Base-by-base conservation (phyloP, 2,113 vertebrate species). In the Willisornis vidua region DNA sequence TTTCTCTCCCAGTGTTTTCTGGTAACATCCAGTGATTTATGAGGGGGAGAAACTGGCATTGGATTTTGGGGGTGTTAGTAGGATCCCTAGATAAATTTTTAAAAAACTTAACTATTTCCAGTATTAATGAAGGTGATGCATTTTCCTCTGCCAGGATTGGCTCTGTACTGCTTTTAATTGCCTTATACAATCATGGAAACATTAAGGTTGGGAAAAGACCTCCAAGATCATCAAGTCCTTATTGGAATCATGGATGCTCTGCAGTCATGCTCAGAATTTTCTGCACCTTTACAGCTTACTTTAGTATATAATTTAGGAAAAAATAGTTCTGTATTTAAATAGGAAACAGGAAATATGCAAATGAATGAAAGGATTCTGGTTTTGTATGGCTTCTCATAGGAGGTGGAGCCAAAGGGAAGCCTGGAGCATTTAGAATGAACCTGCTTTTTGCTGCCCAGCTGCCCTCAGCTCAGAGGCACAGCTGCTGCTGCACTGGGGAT, bases 21-120 rank as follows among this genome's bases (percentile, higher is more conserved):
- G 24, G 18, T 49, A 70, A n/a, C 59, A 39, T 35, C 14, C 16
- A 17, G 46, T 31, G 19, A 12, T 55, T 49, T 41, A 23, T 12
- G 18, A 68, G 20, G 23, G 24, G 46, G 33, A 85, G 43, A 78
- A 91, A 25, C 25, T 51, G 31, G 2, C 33, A 15, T 3, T 65
- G 26, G 0, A 25, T 70, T 73, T 79, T 83, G 3, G 24, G 1
- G n/a, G 19, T 33, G 14, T 39, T 54, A 67, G n/a, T 18, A 71
- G 26, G 45, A 29, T 66, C 20, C 26, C 10, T 58, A 39, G 76
- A 22, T 25, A 11, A 4, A 1, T 6, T 45, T 43, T 65, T 39
- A 2, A 1, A 58, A 37, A 8, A 13, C 31, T 49, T 61, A 15
- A 15, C 9, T 71, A 29, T 65, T 86, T 15, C 3, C 0, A 0